A percentile compares a stretch with the other conserved stretches of the same genome.
Conservation (phyloP, 2,888 invertebrate genomes). For the Plagodis pulveraria region DNA sequence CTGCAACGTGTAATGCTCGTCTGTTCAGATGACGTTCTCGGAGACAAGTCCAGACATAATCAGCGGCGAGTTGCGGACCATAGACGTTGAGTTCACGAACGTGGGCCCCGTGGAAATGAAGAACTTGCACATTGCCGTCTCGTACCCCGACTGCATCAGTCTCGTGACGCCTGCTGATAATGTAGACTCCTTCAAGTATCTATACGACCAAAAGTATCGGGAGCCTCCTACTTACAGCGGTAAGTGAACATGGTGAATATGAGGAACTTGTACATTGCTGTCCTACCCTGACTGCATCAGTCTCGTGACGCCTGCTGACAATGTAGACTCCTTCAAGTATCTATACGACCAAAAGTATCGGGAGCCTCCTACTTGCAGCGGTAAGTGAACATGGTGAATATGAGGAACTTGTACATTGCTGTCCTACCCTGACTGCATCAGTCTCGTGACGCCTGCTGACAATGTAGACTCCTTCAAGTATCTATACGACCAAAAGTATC, state of each 20-base stretch:
- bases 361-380: conserved; percentile 79
- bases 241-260: too few species aligned
- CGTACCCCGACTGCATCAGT: conserved; percentile 88
- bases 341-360: conserved; percentile 76
- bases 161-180: conserved; percentile 60
- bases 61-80: conserved; percentile 89
- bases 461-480: conserved; percentile 51
- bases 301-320: conserved; percentile 60
- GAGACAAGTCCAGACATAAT: conserved; percentile 88
- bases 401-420: conserved; percentile 87
- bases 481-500: conserved; percentile 75
- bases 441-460: conserved; percentile 65
- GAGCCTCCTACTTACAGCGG: conserved; percentile 79
- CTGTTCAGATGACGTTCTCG: conserved; percentile 87
- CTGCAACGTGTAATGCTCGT: not conserved
- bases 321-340: conserved; percentile 50
- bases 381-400: too few species aligned
- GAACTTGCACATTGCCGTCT: conserved; percentile 87
- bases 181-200: conserved; percentile 51
- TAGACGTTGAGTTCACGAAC: conserved; percentile 88
- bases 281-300: conserved; percentile 88
- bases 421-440: conserved; percentile 89
- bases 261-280: conserved; percentile 86
- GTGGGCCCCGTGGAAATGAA: conserved; percentile 87
- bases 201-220: conserved; percentile 76